Evolutionary conservation across 2,888 invertebrate species (phyloP).

Genomic region (Cylindroiulus punctatus): DNA sequence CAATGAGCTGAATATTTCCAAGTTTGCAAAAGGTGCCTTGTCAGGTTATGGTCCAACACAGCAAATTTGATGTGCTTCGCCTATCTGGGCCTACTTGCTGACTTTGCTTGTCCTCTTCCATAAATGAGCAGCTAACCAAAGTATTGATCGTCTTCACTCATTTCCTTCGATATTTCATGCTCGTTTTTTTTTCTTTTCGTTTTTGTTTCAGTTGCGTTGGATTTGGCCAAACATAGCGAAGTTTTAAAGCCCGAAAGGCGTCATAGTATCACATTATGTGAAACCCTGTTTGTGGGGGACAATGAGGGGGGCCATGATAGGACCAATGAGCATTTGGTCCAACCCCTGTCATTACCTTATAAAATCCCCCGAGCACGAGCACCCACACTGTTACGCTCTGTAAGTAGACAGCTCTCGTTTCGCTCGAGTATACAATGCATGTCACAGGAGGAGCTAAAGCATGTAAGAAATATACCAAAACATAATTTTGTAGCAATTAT

Average conservation of each 20-base stretch:
- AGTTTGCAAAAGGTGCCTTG: too few species aligned
- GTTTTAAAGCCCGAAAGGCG: slow-evolving; percentile 60
- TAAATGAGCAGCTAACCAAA: neutral
- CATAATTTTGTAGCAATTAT: too few species aligned
- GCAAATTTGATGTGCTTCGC: too few species aligned
- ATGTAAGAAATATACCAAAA: slow-evolving; percentile 35
- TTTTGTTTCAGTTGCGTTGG: slow-evolving; percentile 54
- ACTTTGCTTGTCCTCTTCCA: too few species aligned
- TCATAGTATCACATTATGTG: slow-evolving; percentile 62
- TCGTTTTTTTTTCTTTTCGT: neutral
- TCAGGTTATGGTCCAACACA: too few species aligned
- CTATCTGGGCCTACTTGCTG: too few species aligned
- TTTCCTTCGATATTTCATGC: neutral
- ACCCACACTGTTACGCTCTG: slow-evolving; percentile 29
- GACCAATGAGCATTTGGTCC: neutral
- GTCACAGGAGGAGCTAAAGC: slow-evolving; percentile 52
- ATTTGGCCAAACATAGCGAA: slow-evolving; percentile 55
- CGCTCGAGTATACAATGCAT: slow-evolving; percentile 19
- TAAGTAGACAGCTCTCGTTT: slow-evolving; percentile 32
- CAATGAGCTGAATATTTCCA: too few species aligned
- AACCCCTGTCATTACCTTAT: neutral
- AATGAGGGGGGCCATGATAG: neutral
- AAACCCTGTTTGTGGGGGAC: slow-evolving; percentile 53
- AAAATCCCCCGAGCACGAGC: neutral
- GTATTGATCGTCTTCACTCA: slow-evolving; percentile 23